Percentiles rank a stretch among this genome's conserved stretches.
phyloP scores from a whole-genome alignment of 2,113 vertebrate species.

The Mustelus asterias region DNA sequence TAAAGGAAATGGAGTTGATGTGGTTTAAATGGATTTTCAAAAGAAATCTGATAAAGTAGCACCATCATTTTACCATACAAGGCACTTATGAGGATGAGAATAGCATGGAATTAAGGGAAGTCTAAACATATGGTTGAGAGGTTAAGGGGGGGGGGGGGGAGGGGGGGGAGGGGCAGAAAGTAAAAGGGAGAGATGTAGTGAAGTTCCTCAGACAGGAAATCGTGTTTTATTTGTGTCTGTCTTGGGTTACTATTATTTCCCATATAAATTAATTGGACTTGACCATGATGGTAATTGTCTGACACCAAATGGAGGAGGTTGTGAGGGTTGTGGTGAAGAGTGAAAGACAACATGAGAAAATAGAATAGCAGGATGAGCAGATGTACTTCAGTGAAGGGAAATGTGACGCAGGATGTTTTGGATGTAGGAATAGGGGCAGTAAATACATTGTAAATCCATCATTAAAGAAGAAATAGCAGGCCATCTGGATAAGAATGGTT shows the following conservation, averaged over 20 bases:
- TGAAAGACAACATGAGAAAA: no score
- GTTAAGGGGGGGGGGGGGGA: no score
- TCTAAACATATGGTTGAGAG: background rate
- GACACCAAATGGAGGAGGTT: no score
- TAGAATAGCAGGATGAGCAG: no score
- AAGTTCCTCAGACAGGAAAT: background rate
- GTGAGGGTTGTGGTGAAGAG: no score
- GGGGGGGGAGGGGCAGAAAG: background rate
- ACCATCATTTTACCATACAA: background rate
- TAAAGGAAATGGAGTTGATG: background rate
- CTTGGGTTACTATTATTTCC: background rate
- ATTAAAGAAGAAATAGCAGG: no score
- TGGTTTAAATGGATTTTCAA: background rate
- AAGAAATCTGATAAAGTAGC: background rate
- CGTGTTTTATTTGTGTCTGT: background rate
- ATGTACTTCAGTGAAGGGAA: no score
- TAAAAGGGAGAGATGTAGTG: background rate
- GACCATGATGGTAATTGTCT: background rate
- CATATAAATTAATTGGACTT: background rate
- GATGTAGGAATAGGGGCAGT: no score
- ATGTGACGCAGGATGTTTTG: no score
- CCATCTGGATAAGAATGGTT: no score
- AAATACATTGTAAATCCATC: no score
- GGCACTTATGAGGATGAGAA: background rate
- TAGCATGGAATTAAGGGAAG: background rate